Conservation (phyloP, 2,797 vertebrate genomes). For the Cygnus olor region DNA sequence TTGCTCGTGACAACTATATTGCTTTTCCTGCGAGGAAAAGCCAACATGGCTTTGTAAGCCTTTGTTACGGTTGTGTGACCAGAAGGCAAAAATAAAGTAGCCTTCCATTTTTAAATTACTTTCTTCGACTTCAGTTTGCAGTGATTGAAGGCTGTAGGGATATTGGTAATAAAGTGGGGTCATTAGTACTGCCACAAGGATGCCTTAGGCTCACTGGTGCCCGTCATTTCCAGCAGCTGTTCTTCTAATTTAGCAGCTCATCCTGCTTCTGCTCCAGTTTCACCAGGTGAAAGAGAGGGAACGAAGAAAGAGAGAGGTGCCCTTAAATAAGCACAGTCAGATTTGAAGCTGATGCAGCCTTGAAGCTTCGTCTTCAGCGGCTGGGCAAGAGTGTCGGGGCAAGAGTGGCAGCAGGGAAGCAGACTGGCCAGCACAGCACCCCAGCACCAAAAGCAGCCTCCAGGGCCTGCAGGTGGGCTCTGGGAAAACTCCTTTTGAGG, state of each 20-base stretch:
- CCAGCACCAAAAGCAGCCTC: not conserved
- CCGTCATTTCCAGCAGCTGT: not conserved
- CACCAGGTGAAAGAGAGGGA: not conserved
- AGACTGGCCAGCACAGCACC: not conserved
- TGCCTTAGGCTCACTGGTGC: not conserved
- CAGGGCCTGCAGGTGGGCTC: not conserved
- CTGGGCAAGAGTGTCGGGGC: not conserved
- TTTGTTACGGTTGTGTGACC: not conserved
- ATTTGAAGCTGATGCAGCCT: not conserved
- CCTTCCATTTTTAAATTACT: slow-evolving; percentile 46
- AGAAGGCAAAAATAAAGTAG: slow-evolving; percentile 41
- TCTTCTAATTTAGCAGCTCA: not conserved
- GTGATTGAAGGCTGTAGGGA: slow-evolving; percentile 41
- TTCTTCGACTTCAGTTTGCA: slow-evolving; percentile 32
- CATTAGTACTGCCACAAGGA: not conserved
- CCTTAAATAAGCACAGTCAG: not conserved
- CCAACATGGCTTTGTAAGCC: slow-evolving; percentile 30
- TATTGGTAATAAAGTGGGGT: slow-evolving; percentile 6
- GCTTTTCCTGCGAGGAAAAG: slow-evolving; percentile 16
- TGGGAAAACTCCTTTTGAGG: not conserved
- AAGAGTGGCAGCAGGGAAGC: not conserved
- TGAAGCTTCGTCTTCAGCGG: not conserved
- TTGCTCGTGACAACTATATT: slow-evolving; percentile 12
- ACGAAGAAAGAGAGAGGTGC: not conserved
- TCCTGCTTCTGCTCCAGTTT: not conserved